Conservation (phyloP, 2,113 vertebrate species). For the Sinocyclocheilus maitianheensis region DNA sequence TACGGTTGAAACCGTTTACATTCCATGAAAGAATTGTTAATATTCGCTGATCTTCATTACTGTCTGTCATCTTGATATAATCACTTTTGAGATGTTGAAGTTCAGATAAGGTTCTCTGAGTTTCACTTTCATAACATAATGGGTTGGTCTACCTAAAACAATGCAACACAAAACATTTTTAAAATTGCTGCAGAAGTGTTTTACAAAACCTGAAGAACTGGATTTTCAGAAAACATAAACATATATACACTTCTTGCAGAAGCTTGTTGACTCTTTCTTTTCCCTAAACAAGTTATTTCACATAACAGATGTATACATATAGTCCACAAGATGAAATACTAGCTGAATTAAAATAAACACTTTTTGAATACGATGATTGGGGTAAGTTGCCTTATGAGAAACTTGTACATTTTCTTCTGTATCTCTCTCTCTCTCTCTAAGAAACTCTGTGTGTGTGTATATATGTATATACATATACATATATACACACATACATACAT, state of each 20-base stretch:
- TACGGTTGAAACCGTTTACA: slow-evolving; percentile 46
- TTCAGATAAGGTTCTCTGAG: neutral
- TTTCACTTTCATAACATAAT: neutral
- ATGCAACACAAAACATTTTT: neutral
- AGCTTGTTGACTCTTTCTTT: neutral
- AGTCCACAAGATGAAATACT: neutral
- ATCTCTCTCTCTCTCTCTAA: too few species aligned
- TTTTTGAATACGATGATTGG: too few species aligned
- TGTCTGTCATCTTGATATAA: slow-evolving; percentile 1
- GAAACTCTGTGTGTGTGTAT: too few species aligned
- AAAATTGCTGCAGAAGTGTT: neutral
- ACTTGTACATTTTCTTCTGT: too few species aligned
- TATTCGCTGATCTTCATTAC: neutral
- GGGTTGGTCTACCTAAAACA: neutral
- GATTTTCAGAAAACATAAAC: neutral
- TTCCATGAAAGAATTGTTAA: slow-evolving; percentile 53
- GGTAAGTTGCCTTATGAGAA: too few species aligned
- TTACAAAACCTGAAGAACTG: neutral
- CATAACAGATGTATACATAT: neutral
- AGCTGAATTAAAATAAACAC: too few species aligned
- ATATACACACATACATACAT: too few species aligned
- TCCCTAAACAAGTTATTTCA: neutral
- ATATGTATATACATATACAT: too few species aligned
- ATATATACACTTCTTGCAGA: too few species aligned
- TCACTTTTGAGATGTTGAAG: neutral